These are phyloP conservation scores for Tauraco hartlaubi DNA, from an alignment of 2,797 vertebrate genomes.

Conservation along the genomic window DNA sequence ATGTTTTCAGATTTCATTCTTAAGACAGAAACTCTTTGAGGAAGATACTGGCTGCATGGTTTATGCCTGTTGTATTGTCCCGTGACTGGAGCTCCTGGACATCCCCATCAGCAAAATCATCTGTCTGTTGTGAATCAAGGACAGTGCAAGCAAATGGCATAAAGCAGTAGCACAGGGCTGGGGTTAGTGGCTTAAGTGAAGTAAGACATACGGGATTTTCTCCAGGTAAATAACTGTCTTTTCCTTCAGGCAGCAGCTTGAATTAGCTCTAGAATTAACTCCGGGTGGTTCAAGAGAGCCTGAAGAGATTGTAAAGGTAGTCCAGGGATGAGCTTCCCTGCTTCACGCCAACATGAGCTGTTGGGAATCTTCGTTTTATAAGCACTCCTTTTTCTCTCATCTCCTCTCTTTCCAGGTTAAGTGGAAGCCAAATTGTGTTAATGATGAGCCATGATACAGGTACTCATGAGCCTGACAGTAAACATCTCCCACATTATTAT, in stretches of 20 bases:
- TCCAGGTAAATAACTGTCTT: not conserved
- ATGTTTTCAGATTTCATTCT: not conserved
- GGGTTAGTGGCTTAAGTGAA: not conserved
- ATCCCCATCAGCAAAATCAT: not conserved
- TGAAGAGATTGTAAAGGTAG: not conserved
- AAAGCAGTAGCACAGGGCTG: not conserved
- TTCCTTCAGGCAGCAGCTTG: not conserved
- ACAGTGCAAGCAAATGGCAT: not conserved
- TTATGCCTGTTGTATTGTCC: not conserved
- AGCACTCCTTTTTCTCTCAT: not conserved
- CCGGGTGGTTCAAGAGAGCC: not conserved
- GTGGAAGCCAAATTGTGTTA: not conserved
- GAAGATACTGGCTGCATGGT: not conserved
- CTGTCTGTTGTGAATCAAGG: not conserved
- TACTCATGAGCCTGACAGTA: not conserved
- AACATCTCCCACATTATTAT: not conserved
- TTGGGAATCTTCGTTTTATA: not conserved
- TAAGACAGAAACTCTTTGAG: not conserved
- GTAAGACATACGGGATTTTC: not conserved
- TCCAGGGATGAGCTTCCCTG: not conserved
- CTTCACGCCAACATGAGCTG: not conserved
- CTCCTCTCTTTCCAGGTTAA: not conserved
- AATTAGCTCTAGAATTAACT: not conserved
- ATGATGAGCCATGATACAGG: not conserved
- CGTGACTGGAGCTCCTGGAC: not conserved